Conservation (phyloP, 1,140 invertebrate genomes). For the Homalodisca vitripennis region DNA sequence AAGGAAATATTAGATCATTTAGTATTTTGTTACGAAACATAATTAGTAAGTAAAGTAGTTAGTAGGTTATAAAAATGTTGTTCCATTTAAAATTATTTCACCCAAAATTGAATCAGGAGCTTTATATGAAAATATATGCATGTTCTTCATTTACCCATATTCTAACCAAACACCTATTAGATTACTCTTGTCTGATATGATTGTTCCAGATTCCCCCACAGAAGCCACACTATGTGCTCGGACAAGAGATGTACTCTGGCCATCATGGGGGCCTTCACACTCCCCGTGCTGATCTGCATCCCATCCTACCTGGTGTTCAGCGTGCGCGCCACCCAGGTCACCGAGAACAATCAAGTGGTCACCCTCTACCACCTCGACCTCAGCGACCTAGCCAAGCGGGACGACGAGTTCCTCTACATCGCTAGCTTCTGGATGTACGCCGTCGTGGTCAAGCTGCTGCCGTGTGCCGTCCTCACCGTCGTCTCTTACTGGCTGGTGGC, state of each 20-base stretch:
- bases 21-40: too few relatives aligned
- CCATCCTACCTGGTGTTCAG: constrained; percentile 73
- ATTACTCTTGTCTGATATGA: too few relatives aligned
- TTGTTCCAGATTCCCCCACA: constrained; percentile 58
- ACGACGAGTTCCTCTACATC: constrained; percentile 58
- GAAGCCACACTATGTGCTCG: constrained; percentile 60
- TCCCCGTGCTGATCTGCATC: constrained; percentile 73
- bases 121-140: too few relatives aligned
- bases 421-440: constrained; percentile 85
- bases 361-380: constrained; percentile 64
- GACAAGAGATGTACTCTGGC: constrained; percentile 69
- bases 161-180: too few relatives aligned
- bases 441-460: constrained; percentile 81
- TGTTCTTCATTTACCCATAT: too few relatives aligned
- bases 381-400: constrained; percentile 54
- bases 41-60: too few relatives aligned
- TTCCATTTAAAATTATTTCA: too few relatives aligned
- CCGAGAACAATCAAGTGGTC: constrained; percentile 50
- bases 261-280: constrained; percentile 68
- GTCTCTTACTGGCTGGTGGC: constrained; percentile 57
- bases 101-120: too few relatives aligned
- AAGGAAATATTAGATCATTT: too few relatives aligned
- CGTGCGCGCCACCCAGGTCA: constrained; percentile 52
- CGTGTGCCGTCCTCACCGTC: constrained; percentile 78
- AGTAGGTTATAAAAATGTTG: too few relatives aligned